Evolutionary conservation across 2,113 vertebrate species (phyloP).

Genomic region (Mastomys natalensis): DNA sequence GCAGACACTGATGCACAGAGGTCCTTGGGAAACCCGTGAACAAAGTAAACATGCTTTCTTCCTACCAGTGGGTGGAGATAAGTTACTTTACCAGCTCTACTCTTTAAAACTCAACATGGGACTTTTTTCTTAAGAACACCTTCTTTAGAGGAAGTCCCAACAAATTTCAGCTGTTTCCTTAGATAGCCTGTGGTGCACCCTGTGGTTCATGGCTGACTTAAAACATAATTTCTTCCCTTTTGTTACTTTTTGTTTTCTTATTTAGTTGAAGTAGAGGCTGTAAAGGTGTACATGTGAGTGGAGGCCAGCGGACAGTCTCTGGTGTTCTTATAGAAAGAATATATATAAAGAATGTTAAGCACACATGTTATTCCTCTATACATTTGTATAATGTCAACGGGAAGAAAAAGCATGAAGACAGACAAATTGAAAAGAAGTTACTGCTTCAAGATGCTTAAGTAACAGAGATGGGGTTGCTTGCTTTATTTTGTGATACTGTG

Average conservation of each 20-base stretch:
- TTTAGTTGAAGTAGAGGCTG: conserved; percentile 55
- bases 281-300: background rate
- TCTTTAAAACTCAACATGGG: conserved; percentile 27
- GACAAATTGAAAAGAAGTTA: conserved; percentile 35
- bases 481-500: conserved; percentile 23
- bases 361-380: conserved; percentile 50
- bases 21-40: background rate
- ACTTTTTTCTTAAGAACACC: background rate
- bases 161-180: background rate
- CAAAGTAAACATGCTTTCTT: background rate
- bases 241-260: conserved; percentile 53
- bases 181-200: background rate
- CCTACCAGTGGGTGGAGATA: background rate
- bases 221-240: conserved; percentile 21
- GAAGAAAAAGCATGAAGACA: conserved; percentile 44
- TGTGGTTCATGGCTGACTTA: conserved; percentile 50
- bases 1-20: background rate
- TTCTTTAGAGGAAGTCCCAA: background rate
- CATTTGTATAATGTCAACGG: conserved; percentile 40
- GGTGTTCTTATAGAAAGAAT: background rate
- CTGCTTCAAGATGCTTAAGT: conserved; percentile 43
- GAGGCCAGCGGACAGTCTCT: background rate
- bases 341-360: conserved; percentile 3
- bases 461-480: background rate
- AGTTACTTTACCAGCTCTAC: background rate